A percentile compares a stretch with the other conserved stretches of the same genome.
Conservation (phyloP, 2,888 invertebrate species). For the Drosophila limbata region DNA sequence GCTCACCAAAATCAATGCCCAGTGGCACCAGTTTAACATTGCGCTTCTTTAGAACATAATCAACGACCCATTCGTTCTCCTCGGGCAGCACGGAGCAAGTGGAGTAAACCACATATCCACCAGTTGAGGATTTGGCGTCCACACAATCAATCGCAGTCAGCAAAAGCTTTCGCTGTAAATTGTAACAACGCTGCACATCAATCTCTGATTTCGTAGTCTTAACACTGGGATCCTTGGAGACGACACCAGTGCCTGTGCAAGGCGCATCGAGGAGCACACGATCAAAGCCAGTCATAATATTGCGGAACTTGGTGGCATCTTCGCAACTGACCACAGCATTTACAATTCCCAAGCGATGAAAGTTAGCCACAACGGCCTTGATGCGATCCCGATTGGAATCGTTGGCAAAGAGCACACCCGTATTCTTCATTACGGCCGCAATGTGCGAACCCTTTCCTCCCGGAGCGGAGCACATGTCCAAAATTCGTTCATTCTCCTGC, state of each 20-base stretch:
- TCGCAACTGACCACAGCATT: slow-evolving; percentile 96
- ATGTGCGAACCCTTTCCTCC: slow-evolving; percentile 99
- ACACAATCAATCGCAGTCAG: slow-evolving; percentile 98
- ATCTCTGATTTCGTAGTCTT: slow-evolving; percentile 96
- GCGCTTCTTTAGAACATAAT: slow-evolving; percentile 96
- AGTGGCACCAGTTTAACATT: slow-evolving; percentile 97
- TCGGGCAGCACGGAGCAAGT: slow-evolving; percentile 99
- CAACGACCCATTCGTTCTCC: slow-evolving; percentile 99
- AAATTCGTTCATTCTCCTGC: slow-evolving; percentile 96
- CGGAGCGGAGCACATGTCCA: slow-evolving; percentile 99
- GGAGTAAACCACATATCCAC: slow-evolving; percentile 98
- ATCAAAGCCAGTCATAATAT: slow-evolving; percentile 96
- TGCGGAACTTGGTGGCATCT: slow-evolving; percentile 94
- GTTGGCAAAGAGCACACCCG: slow-evolving; percentile 97
- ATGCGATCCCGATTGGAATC: slow-evolving; percentile 96
- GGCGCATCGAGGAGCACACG: slow-evolving; percentile 98
- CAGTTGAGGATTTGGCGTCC: slow-evolving; percentile 95
- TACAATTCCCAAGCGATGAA: slow-evolving; percentile 97
- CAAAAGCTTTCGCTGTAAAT: slow-evolving; percentile 95
- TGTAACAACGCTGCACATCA: slow-evolving; percentile 96
- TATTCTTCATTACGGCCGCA: slow-evolving; percentile 98
- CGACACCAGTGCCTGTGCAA: slow-evolving; percentile 99
- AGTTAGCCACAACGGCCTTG: slow-evolving; percentile 97
- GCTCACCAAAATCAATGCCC: slow-evolving; percentile 97
- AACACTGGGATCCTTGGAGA: slow-evolving; percentile 98